phyloP scores from a whole-genome alignment of 1,140 invertebrate genomes.

The Trigoniulus corallinus region DNA sequence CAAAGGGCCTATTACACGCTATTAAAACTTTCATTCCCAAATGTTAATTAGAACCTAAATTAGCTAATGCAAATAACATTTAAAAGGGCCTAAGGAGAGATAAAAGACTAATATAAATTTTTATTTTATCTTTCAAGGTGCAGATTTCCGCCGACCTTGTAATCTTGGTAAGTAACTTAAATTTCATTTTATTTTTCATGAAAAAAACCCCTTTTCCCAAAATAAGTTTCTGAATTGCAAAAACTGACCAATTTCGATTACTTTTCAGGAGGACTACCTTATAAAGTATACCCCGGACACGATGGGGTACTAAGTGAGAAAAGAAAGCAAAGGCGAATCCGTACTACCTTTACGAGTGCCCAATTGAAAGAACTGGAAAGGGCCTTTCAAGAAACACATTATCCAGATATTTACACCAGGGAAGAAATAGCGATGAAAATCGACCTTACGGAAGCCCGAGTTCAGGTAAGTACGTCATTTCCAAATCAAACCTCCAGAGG shows the following conservation, averaged over 20 bases:
- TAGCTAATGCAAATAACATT: too few relatives aligned
- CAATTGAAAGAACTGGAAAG: conserved; percentile 87
- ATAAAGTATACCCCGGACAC: conserved; percentile 63
- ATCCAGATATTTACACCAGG: conserved; percentile 95
- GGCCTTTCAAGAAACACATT: conserved; percentile 93
- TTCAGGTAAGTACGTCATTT: conserved; percentile 86
- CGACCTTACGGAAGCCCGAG: conserved; percentile 91
- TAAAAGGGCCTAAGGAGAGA: too few relatives aligned
- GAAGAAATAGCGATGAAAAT: conserved; percentile 98
- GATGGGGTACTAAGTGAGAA: conserved; percentile 72
- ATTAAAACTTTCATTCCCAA: too few relatives aligned
- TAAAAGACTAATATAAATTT: too few relatives aligned
- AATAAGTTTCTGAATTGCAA: neutral
- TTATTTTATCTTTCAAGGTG: neutral
- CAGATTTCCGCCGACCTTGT: neutral
- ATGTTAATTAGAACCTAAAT: too few relatives aligned
- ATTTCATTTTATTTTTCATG: neutral
- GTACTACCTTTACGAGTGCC: conserved; percentile 83
- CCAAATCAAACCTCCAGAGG: too few relatives aligned
- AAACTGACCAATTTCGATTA: too few relatives aligned
- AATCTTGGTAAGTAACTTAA: neutral
- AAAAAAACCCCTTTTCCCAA: neutral
- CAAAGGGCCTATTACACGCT: too few relatives aligned
- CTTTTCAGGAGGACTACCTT: conserved; percentile 56
- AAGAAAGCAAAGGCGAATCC: conserved; percentile 38